Base-by-base conservation (phyloP, 2,888 invertebrate species). In the Polyommatus icarus region DNA sequence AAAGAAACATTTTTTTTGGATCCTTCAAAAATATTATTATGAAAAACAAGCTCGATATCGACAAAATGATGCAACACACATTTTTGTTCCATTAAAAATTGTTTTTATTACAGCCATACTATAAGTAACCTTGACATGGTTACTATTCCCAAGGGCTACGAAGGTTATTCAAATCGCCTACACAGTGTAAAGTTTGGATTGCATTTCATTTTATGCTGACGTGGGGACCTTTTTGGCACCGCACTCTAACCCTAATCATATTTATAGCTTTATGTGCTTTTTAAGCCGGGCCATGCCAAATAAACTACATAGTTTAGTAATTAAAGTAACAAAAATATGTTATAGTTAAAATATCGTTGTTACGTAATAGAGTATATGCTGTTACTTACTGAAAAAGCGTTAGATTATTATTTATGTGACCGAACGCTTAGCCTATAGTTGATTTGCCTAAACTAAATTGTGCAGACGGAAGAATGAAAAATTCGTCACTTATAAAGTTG, bases 201-300 rank as follows among this genome's bases (percentile, higher is more conserved):
- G 61, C 61, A 61, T 61, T 24, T 61, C 20, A 61, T 61, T 24
- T 61, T 61, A 61, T 61, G 12, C 24, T 61, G 12, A 61, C 61
- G 61, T 61, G 61, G 61, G 24, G 12, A 61, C 61, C 15, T 61
- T 61, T 61, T 24, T 61, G 61, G 61, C 61, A 61, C 61, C 61
- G 61, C 61, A 61, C 61, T 61, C 61, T 24, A 24, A 24, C 12
- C 61, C 61, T 61, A 24, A 61, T 24, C 24, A 61, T 61, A 61
- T 61, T 61, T 61, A 61, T 24, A 24, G 61, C 61, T 61, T 24
- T 61, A 24, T 61, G 12, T 61, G 10, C 61, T 61, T 24, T 61
- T 61, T 61, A 61, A 24, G 24, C 24, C 24, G 24, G 24, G 24
- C 46, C 61, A 24, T 61, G 61, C 61, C 24, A 61, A 61, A 61